phyloP scores from a whole-genome alignment of 1,140 invertebrate species.

The Phocides pigmalion region DNA sequence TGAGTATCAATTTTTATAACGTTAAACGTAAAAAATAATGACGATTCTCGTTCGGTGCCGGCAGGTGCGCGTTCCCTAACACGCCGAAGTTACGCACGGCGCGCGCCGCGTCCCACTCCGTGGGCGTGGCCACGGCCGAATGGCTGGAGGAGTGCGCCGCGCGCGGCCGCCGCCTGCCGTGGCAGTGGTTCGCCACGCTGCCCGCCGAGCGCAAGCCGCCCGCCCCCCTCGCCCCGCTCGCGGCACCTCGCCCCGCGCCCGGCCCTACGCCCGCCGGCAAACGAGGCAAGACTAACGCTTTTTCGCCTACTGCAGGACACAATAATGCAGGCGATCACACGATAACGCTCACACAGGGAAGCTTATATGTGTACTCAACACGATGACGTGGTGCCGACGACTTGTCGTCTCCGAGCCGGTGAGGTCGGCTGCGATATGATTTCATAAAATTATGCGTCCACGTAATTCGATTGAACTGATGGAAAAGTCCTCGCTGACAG shows the following conservation, averaged over 20 bases:
- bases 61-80: constrained; percentile 93
- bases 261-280: constrained; percentile 1
- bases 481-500: too few relatives aligned
- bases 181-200: constrained; percentile 35
- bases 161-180: constrained; percentile 28
- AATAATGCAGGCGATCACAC: too few relatives aligned
- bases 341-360: too few relatives aligned
- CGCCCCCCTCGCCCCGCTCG: constrained; percentile 5
- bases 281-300: background rate
- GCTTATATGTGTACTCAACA: too few relatives aligned
- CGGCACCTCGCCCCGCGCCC: background rate
- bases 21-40: too few relatives aligned
- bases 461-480: too few relatives aligned
- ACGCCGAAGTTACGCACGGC: constrained; percentile 90
- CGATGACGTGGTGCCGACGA: too few relatives aligned
- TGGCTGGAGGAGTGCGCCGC: constrained; percentile 90
- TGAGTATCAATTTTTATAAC: too few relatives aligned
- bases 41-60: background rate
- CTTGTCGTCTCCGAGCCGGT: too few relatives aligned
- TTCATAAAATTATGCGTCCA: too few relatives aligned
- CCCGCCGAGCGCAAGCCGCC: constrained; percentile 4
- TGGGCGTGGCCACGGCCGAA: constrained; percentile 80
- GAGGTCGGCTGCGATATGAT: too few relatives aligned
- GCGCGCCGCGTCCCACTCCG: constrained; percentile 83
- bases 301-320: too few relatives aligned